Conservation (phyloP, 2,888 invertebrate genomes). For the Acleris sparsana region DNA sequence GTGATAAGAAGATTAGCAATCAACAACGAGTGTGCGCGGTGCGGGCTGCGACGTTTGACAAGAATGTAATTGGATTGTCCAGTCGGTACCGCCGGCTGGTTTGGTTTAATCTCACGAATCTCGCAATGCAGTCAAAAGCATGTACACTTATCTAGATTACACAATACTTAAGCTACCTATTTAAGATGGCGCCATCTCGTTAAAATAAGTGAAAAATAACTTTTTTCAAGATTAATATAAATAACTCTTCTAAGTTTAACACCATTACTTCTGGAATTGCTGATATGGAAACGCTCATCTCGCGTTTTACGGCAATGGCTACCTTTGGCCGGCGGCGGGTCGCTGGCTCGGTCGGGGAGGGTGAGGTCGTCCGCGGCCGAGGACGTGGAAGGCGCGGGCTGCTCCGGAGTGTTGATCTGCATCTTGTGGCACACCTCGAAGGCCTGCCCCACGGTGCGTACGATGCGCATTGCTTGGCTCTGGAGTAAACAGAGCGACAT, state of each 20-base stretch:
- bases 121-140: constrained; percentile 27
- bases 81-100: constrained; percentile 39
- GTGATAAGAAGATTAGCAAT: constrained; percentile 38
- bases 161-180: no score
- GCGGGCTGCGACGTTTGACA: constrained; percentile 33
- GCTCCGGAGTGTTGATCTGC: constrained; percentile 84
- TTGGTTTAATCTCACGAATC: constrained; percentile 29
- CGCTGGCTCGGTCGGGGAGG: constrained; percentile 54
- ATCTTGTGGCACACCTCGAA: constrained; percentile 99
- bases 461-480: constrained; percentile 99
- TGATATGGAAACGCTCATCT: neutral
- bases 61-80: constrained; percentile 45
- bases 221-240: no score
- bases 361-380: constrained; percentile 61
- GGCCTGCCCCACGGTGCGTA: constrained; percentile 99
- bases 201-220: no score
- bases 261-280: neutral
- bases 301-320: constrained; percentile 35
- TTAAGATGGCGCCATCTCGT: no score
- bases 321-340: constrained; percentile 66
- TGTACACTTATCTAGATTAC: neutral
- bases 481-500: constrained; percentile 64
- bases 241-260: no score
- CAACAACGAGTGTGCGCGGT: constrained; percentile 29
- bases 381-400: constrained; percentile 68